Evolutionary conservation across 64 coral and sea anemone species (phyloP), one percentile per base, ranked within the genome.

Genomic region (Platygyra sinensis): DNA sequence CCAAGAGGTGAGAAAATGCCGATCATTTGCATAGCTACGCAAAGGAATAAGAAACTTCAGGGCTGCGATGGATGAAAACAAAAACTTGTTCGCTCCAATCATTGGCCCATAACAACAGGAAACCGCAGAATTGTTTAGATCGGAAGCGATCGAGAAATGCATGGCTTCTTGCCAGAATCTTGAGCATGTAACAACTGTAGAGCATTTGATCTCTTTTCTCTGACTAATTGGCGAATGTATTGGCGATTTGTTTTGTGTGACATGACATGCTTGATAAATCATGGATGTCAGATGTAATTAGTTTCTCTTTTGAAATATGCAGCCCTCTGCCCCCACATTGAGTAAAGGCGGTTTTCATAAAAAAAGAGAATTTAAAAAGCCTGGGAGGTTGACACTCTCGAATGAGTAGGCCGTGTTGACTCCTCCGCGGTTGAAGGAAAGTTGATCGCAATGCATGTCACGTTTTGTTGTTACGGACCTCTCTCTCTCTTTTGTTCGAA

Each of bases 91-190:
- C 51, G 13, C 38, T 29, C 51, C 24, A 71, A 12, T 71, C 81
- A n/a, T 72, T 63, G 81, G 33, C 4, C 59, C 62, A 18, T 85
- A 85, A 85, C 60, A 67, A 83, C 62, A 72, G 81, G 81, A 85
- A 85, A 85, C 62, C 81, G 42, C 81, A 85, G 81, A 71, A 85
- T 71, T 85, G 62, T 85, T 71, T 71, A 72, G 62, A 85, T 25
- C 81, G 81, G 81, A 85, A 85, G 67, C 81, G 36, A 49, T 29
- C 36, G 59, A 61, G 32, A 39, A 85, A 85, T 71, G 60, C 19
- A 24, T 85, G 62, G 81, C 81, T 8, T 71, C 71, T 10, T 20
- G 63, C 81, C 81, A 85, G 64, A 83, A 28, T 32, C 30, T 28
- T 31, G 77, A 32, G 27, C 30, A 62, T 28, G 57, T 33, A 81